Conservation (phyloP, 2,113 vertebrate species). For the Oncorhynchus keta region DNA sequence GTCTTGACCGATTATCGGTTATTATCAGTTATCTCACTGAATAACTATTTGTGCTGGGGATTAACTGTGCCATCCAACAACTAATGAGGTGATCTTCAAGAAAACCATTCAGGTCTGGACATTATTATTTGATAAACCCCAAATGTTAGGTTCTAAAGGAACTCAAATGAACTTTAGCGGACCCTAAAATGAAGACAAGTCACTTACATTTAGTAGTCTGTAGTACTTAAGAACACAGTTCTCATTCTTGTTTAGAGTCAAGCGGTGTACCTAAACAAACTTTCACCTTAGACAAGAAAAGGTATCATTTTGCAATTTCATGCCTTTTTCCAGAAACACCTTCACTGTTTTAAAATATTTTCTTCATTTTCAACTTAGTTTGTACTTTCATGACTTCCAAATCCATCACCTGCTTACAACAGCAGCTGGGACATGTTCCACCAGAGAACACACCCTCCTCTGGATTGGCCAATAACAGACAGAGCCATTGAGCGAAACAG, state of each 20-base stretch:
- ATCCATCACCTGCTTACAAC: slow-evolving; percentile 42
- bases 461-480: too few relatives aligned
- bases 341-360: slow-evolving; percentile 29
- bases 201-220: not conserved
- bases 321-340: slow-evolving; percentile 37
- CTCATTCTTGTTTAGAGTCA: not conserved
- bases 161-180: too few relatives aligned
- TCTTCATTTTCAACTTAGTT: not conserved
- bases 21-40: not conserved
- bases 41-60: not conserved
- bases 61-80: not conserved
- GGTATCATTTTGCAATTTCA: slow-evolving; percentile 78
- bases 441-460: not conserved
- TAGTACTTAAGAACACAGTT: not conserved
- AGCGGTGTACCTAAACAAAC: slow-evolving; percentile 50
- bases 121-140: not conserved
- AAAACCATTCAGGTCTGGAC: not conserved
- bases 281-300: slow-evolving; percentile 50
- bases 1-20: not conserved
- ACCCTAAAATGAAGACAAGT: not conserved
- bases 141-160: not conserved
- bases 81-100: not conserved
- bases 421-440: slow-evolving; percentile 13
- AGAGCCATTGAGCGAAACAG: not conserved
- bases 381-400: not conserved